These are phyloP conservation scores for Tribolium madens DNA, from an alignment of 1,140 invertebrate species.

Conservation along the genomic window DNA sequence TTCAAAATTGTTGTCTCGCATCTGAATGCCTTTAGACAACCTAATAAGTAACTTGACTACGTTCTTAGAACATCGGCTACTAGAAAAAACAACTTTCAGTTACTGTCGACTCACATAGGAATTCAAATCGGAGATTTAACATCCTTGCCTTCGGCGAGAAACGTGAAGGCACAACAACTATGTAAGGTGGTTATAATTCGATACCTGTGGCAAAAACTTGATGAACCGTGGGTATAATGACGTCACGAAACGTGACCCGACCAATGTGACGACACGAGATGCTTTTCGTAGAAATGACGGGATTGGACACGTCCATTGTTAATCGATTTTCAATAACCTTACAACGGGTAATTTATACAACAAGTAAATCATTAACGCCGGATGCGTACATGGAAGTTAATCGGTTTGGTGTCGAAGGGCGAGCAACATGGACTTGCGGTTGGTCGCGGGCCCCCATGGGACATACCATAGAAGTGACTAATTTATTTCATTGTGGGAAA, in stretches of 20 bases:
- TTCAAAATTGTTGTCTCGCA: not conserved
- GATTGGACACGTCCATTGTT: slow-evolving; percentile 5
- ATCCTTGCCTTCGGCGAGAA: slow-evolving; percentile 44
- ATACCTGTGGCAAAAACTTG: slow-evolving; percentile 33
- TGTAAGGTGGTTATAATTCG: slow-evolving; percentile 19
- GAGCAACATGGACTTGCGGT: not conserved
- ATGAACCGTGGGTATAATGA: slow-evolving; percentile 16
- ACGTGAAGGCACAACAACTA: slow-evolving; percentile 38
- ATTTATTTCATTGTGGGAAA: too few species aligned
- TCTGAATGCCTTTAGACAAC: slow-evolving; percentile 11
- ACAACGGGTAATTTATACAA: slow-evolving; percentile 13
- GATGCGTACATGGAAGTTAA: slow-evolving; percentile 13
- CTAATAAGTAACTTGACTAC: slow-evolving; percentile 29
- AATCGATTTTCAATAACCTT: slow-evolving; percentile 32
- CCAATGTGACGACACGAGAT: slow-evolving; percentile 7
- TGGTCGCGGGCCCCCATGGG: not conserved
- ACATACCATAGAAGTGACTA: not conserved
- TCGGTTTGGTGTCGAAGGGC: slow-evolving; percentile 9
- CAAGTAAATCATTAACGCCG: slow-evolving; percentile 3
- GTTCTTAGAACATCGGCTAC: slow-evolving; percentile 33
- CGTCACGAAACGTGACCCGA: slow-evolving; percentile 17
- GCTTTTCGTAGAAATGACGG: slow-evolving; percentile 19
- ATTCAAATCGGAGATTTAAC: slow-evolving; percentile 48
- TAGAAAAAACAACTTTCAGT: slow-evolving; percentile 45
- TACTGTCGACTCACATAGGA: slow-evolving; percentile 39